These are phyloP conservation scores for Agrotis segetum DNA, from an alignment of 2,888 invertebrate genomes.

Conservation along the genomic window DNA sequence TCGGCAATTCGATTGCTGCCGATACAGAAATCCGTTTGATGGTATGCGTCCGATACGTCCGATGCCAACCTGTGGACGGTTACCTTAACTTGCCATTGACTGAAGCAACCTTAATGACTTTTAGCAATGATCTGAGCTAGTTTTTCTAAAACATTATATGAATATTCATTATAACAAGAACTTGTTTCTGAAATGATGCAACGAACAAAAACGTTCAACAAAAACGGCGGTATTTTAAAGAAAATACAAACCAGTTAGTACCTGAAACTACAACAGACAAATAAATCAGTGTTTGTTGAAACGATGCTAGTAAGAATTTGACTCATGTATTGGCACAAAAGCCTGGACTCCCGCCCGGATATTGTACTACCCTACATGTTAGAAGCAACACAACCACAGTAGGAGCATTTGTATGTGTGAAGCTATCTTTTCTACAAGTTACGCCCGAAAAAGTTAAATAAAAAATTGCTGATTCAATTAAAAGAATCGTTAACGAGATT, in stretches of 20 bases:
- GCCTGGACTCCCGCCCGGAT: conserved; percentile 79
- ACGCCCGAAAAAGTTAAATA: background rate
- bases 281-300: conserved; percentile 53
- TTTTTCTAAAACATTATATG: background rate
- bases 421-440: conserved; percentile 9
- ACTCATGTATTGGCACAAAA: conserved; percentile 75
- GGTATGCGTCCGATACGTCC: too few species aligned
- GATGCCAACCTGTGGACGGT: too few species aligned
- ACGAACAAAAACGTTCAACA: background rate
- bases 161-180: background rate
- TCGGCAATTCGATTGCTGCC: too few species aligned
- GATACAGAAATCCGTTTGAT: too few species aligned
- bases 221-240: background rate
- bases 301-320: conserved; percentile 65
- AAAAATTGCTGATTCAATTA: conserved; percentile 1
- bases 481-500: too few species aligned
- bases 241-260: conserved; percentile 13
- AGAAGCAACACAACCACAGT: conserved; percentile 18
- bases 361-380: conserved; percentile 72
- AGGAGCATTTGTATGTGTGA: background rate
- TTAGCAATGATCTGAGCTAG: background rate
- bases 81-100: background rate
- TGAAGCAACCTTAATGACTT: background rate
- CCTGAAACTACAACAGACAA: conserved; percentile 10
- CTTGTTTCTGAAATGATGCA: conserved; percentile 5